Base-by-base conservation (phyloP, 2,113 vertebrate species). In the Galemys pyrenaicus region DNA sequence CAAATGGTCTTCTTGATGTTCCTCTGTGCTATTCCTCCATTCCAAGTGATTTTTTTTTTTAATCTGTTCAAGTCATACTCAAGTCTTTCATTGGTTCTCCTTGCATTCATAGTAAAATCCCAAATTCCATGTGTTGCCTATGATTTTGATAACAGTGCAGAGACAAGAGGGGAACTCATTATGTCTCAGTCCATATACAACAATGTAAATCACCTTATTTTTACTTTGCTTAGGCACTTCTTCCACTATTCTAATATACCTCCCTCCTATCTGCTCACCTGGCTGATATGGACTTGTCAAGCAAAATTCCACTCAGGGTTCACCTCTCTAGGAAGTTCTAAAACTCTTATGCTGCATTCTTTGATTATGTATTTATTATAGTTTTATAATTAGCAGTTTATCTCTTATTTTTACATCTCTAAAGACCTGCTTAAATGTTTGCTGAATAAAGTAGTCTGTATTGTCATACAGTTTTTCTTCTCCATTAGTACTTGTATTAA, bases 311-410 rank as follows among this genome's bases (percentile, higher is more conserved):
- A 56, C 44, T 96, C 54, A 71, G 39, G 3, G 77, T 26, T 91
- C 28, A 90, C 28, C 22, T 77, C 28, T 89, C 13, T 28, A 49
- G 32, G 22, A 90, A 60, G 44, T 41, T 94, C 9, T 44, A 92
- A 4, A 87, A 56, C 28, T 73, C 28, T 54, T 24, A 39, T 41
- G 20, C 79, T 84, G 15, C 39, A 87, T 91, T 81, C 7, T 92
- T 78, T 74, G 67, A 32, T 83, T 49, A 65, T 79, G 10, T 80
- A 26, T 88, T 85, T 92, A 35, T 86, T 28, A 41, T 46, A 65
- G 35, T 78, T 92, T 73, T 93, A 58, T 87, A 94, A 93, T 93
- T 92, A 74, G 22, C 13, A 83, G 4, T 81, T 87, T 75, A 46
- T 82, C 73, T 80, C 3, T 35, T 58, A 78, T 58, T 94, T 89